Base-by-base conservation (phyloP, 2,113 vertebrate genomes). In the Charadrius vociferus region DNA sequence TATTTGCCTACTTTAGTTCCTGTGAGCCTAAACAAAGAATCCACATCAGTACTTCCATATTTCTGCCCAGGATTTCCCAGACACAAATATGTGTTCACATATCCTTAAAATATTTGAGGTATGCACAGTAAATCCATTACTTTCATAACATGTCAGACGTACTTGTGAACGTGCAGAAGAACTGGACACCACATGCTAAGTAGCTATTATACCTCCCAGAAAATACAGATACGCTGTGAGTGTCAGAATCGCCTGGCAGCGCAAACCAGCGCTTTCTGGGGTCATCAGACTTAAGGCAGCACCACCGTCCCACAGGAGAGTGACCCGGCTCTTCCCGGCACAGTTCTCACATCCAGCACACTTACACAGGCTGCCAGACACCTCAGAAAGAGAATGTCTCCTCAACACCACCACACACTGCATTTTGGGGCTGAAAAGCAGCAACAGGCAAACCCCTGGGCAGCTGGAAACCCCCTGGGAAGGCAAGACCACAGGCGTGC, bases 111-210 rank as follows among this genome's bases (percentile, higher is more conserved):
- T 82, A 97, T 93, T 82, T 89, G 90, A 96, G 58, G 49, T n/a
- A 96, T 95, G 93, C 87, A 85, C 62, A 56, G 34, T 94, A 96
- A 94, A 95, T 95, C 81, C 84, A 70, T 79, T 77, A 90, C 66
- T 96, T 94, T 90, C 87, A 61, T 65, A 91, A 82, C 74, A 86
- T 23, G 21, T 87, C 92, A 91, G 53, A 85, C 1, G 0, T 68
- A 65, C 58, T 80, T 56, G 36, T 88, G 92, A 96, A 80, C 7
- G 71, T 45, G 53, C 73, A 82, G 92, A 77, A 93, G 81, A 85
- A 90, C 91, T 95, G 93, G 70, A 56, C 77, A 37, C 77, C 89
- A 90, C 81, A 94, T 95, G 92, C 56, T 70, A 81, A 82, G 53
- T 19, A 56, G 90, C 50, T 85, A 4, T 21, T 75, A 9, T 4